These are phyloP conservation scores for Kuschelorhynchus macadamiae DNA, from an alignment of 2,888 invertebrate genomes.

Conservation along the genomic window DNA sequence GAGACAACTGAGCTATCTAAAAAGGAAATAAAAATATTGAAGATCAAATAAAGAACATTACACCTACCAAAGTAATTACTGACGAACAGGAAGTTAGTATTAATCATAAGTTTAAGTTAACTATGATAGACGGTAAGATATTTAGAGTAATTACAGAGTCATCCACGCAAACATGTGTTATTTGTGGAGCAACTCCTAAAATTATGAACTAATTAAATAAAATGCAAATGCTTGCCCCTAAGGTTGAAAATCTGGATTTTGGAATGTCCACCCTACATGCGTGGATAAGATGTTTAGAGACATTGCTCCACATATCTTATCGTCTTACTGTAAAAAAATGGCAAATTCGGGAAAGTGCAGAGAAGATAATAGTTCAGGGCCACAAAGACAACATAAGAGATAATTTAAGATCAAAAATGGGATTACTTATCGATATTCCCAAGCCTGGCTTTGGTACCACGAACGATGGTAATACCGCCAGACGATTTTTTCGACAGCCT, in stretches of 20 bases:
- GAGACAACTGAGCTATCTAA: slow-evolving; percentile 29
- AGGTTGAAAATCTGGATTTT: slow-evolving; percentile 15
- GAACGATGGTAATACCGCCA: slow-evolving; percentile 38
- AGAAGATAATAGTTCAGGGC: slow-evolving; percentile 7
- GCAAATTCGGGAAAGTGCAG: slow-evolving; percentile 13
- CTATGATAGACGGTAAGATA: no score
- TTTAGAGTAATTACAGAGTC: no score
- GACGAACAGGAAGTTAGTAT: no score
- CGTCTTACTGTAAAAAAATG: slow-evolving; percentile 15
- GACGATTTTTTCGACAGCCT: slow-evolving; percentile 32
- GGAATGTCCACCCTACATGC: slow-evolving; percentile 37
- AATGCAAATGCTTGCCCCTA: slow-evolving; percentile 18
- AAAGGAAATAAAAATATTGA: slow-evolving; percentile 40
- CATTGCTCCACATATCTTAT: slow-evolving; percentile 22
- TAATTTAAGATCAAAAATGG: slow-evolving; percentile 33
- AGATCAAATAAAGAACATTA: no score
- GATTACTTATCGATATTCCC: slow-evolving; percentile 36
- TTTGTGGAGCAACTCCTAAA: no score
- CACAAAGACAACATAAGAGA: slow-evolving; percentile 13
- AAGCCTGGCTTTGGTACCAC: slow-evolving; percentile 35
- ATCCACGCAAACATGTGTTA: no score
- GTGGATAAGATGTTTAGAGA: slow-evolving; percentile 37
- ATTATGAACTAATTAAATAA: slow-evolving; percentile 34
- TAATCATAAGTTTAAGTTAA: no score
- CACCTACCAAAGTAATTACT: no score